Conservation (phyloP, 1,140 invertebrate genomes). For the Dendrolimus punctatus region DNA sequence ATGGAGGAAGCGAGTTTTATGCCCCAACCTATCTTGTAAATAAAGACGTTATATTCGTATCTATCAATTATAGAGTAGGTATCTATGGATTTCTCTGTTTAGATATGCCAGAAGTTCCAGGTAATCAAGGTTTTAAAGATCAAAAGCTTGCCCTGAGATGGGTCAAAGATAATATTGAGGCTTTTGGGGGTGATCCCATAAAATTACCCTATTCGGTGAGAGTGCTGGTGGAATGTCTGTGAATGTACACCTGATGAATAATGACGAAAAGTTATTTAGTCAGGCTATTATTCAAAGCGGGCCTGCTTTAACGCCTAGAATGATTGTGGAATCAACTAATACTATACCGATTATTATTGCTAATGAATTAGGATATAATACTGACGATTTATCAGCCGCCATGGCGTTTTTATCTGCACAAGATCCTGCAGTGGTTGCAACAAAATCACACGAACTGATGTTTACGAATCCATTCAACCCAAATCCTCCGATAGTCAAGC, state of each 20-base stretch:
- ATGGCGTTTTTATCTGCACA: conserved; percentile 12
- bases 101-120: conserved; percentile 20
- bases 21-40: conserved; percentile 19
- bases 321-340: conserved; percentile 7
- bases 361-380: conserved; percentile 12
- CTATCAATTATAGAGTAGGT: conserved; percentile 18
- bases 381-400: conserved; percentile 9
- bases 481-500: conserved; percentile 1
- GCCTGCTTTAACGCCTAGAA: conserved; percentile 6
- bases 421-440: conserved; percentile 5
- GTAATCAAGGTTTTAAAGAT: conserved; percentile 25
- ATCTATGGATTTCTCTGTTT: conserved; percentile 21
- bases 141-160: conserved; percentile 18
- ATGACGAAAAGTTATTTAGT: conserved; percentile 17
- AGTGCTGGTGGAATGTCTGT: conserved; percentile 21
- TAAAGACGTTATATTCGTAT: conserved; percentile 19
- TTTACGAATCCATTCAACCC: conserved; percentile 1
- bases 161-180: conserved; percentile 17
- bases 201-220: conserved; percentile 18
- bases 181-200: conserved; percentile 19
- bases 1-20: conserved; percentile 4
- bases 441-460: not conserved
- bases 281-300: conserved; percentile 20
- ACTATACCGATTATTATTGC: conserved; percentile 14
- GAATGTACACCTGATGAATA: conserved; percentile 17